Percentiles rank a stretch among this genome's conserved stretches.
Conservation (phyloP, 2,113 vertebrate species). For the Zosterops japonicus region DNA sequence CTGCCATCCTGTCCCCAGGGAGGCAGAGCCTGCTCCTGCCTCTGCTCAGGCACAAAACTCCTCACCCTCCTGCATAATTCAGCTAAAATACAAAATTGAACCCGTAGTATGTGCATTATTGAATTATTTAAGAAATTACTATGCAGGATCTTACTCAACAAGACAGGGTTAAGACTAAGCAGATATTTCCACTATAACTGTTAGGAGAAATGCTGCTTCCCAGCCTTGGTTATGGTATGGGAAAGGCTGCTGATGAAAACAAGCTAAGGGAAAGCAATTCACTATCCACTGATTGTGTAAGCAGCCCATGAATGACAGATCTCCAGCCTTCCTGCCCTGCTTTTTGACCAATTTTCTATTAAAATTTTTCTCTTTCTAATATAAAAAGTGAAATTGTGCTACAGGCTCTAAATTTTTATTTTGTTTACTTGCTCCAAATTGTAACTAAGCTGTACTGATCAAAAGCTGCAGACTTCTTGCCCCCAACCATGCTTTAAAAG, state of each 20-base stretch:
- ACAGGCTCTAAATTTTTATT: background rate
- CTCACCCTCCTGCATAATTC: background rate
- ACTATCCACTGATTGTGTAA: background rate
- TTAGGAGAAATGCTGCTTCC: background rate
- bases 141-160: background rate
- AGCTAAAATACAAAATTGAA: background rate
- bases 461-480: background rate
- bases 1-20: accelerated
- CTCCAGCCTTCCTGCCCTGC: background rate
- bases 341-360: background rate
- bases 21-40: background rate
- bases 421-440: background rate
- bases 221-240: background rate
- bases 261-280: background rate
- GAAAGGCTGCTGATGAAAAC: background rate
- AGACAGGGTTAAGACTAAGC: background rate
- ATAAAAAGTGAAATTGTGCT: background rate
- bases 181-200: background rate
- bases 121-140: background rate
- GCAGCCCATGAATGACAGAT: background rate
- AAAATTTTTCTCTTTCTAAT: background rate
- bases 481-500: background rate
- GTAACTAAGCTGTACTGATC: background rate
- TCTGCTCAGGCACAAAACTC: background rate
- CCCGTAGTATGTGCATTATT: background rate